These are phyloP conservation scores for Sarotherodon lohbergeri DNA, from an alignment of 2,113 vertebrate species.

Conservation along the genomic window DNA sequence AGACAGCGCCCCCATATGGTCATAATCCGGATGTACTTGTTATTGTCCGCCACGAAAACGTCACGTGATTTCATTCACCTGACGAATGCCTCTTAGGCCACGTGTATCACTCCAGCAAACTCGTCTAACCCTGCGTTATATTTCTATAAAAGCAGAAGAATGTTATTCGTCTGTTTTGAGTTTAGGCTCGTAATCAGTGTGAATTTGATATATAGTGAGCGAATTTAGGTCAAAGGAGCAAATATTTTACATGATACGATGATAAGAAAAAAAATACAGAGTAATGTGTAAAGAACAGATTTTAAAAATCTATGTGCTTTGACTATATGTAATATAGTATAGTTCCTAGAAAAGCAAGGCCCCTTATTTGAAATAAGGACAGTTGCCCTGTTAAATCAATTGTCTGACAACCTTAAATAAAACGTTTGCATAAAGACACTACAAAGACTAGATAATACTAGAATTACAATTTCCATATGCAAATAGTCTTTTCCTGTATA, in stretches of 20 bases:
- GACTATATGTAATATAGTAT: neutral
- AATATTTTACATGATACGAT: neutral
- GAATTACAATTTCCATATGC: neutral
- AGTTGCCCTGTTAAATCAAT: neutral
- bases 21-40: neutral
- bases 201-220: neutral
- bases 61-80: neutral
- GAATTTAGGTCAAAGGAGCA: neutral
- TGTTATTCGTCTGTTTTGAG: neutral
- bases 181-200: neutral
- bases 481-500: neutral
- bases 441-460: neutral
- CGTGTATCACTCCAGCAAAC: neutral
- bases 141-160: neutral
- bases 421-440: neutral
- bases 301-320: neutral
- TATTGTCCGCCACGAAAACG: neutral
- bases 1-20: constrained; percentile 34
- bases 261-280: neutral
- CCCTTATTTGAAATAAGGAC: neutral
- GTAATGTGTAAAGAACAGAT: neutral
- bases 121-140: too few species aligned
- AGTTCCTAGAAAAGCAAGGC: neutral
- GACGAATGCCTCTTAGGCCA: neutral
- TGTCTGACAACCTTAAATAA: neutral